These are phyloP conservation scores for Perccottus glenii DNA, from an alignment of 2,113 vertebrate genomes.

Conservation along the genomic window DNA sequence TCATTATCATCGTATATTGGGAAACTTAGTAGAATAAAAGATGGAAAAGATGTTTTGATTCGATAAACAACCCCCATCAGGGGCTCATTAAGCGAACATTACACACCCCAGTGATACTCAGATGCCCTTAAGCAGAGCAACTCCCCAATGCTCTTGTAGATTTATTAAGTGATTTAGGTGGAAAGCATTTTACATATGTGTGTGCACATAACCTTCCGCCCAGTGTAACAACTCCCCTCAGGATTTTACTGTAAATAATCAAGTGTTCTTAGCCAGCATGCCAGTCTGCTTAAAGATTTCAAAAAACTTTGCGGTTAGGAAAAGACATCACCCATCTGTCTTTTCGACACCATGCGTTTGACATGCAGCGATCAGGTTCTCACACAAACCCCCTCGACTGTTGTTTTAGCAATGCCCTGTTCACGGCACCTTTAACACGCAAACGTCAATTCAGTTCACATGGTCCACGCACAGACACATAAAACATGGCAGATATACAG, in stretches of 20 bases:
- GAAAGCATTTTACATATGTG: constrained; percentile 2
- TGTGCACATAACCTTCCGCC: not conserved
- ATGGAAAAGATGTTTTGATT: constrained; percentile 2
- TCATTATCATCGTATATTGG: not conserved
- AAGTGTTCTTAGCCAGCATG: not conserved
- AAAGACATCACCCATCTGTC: constrained; percentile 64
- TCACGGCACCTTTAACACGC: constrained; percentile 8
- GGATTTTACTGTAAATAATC: constrained; percentile 35
- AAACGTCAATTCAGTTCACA: constrained; percentile 21
- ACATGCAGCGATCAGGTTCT: constrained; percentile 15
- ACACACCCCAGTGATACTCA: not conserved
- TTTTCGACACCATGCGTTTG: constrained; percentile 42
- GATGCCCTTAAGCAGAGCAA: constrained; percentile 19
- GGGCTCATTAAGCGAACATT: not conserved
- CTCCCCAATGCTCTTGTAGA: constrained; percentile 10
- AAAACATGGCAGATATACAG: constrained; percentile 18
- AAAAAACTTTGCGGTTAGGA: constrained; percentile 39
- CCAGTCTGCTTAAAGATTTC: constrained; percentile 20
- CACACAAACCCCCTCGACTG: constrained; percentile 6
- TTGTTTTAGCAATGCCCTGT: constrained; percentile 6
- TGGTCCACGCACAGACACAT: constrained; percentile 6
- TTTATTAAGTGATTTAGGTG: constrained; percentile 12
- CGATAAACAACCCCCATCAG: constrained; percentile 1
- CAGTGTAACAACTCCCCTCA: not conserved
- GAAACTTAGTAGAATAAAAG: not conserved